Conservation (phyloP, 2,113 vertebrate genomes). For the Eudyptes chrysolophus region DNA sequence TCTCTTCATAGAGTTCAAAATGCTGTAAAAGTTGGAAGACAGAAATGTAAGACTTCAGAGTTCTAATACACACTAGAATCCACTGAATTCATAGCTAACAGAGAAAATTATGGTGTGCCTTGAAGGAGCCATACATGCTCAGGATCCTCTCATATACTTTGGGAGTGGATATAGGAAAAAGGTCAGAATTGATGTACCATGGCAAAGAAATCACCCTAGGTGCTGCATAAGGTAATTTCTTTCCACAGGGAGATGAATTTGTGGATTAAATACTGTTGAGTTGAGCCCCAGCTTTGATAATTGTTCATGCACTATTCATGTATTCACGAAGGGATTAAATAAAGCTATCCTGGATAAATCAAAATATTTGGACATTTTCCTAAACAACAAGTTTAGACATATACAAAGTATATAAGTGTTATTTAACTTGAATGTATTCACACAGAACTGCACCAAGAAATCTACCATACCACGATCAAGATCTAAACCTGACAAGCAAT, state of each 20-base stretch:
- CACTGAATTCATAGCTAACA: not conserved
- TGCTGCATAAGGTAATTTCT: not conserved
- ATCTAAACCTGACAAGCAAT: not conserved
- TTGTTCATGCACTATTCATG: not conserved
- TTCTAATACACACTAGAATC: not conserved
- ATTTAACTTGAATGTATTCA: not conserved
- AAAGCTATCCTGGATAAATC: not conserved
- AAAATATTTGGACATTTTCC: not conserved
- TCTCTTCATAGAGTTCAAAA: not conserved
- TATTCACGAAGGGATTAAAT: not conserved
- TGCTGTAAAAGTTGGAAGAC: not conserved
- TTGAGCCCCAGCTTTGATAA: not conserved
- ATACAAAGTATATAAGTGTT: not conserved
- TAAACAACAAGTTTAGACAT: not conserved
- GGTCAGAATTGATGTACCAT: slow-evolving; percentile 1
- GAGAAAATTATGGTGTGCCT: not conserved
- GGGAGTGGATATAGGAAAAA: not conserved
- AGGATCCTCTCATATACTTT: not conserved
- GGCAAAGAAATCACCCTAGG: not conserved
- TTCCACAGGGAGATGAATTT: not conserved
- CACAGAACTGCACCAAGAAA: not conserved
- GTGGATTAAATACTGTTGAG: not conserved
- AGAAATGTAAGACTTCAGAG: not conserved
- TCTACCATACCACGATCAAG: not conserved
- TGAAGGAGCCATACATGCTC: not conserved